A percentile compares a stretch with the other conserved stretches of the same genome.
Conservation (phyloP, 92 coral and sea anemone species). For the Bergia sp. region DNA sequence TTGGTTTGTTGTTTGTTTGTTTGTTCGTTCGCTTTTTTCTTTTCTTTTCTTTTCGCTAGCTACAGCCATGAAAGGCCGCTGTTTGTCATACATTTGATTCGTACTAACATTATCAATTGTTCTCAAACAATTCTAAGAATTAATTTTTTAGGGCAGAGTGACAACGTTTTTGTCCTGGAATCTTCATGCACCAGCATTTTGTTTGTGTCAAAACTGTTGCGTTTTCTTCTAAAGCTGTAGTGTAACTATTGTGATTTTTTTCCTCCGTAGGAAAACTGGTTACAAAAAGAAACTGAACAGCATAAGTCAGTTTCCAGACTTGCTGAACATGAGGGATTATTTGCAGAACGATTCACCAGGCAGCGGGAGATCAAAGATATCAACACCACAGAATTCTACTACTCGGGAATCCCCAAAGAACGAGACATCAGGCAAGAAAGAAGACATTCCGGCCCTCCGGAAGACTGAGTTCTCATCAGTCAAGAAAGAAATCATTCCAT, state of each 20-base stretch:
- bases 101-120: too few species aligned
- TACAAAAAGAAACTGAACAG: constrained; percentile 93
- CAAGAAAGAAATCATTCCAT: neutral
- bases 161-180: too few species aligned
- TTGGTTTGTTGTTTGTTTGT: too few species aligned
- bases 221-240: neutral
- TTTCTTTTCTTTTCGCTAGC: too few species aligned
- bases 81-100: too few species aligned
- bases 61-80: too few species aligned
- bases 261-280: constrained; percentile 78
- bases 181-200: too few species aligned
- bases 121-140: too few species aligned
- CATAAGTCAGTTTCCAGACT: constrained; percentile 90
- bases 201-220: too few species aligned
- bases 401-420: neutral
- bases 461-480: neutral
- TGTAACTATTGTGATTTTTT: too few species aligned
- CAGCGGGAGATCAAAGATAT: constrained; percentile 2
- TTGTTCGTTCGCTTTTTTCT: too few species aligned
- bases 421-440: constrained; percentile 4
- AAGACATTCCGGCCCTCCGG: neutral
- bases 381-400: constrained; percentile 14
- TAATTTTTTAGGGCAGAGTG: too few species aligned
- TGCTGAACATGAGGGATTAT: constrained; percentile 80
- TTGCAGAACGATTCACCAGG: constrained; percentile 56